Evolutionary conservation across 2,113 vertebrate genomes (phyloP).

Genomic region (Cichladusa arquata): DNA sequence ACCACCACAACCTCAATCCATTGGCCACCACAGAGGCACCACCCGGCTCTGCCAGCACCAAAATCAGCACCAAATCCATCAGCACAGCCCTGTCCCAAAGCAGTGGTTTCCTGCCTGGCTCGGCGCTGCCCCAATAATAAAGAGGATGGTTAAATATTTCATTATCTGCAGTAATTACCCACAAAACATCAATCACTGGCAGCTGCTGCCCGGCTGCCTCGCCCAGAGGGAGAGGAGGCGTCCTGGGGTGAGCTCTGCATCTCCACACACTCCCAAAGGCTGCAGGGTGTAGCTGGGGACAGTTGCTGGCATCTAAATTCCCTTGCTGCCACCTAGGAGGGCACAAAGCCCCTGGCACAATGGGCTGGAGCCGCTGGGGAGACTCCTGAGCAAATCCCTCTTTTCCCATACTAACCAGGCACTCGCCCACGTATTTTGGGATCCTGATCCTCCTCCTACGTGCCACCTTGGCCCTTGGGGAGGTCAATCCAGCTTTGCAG

Average conservation of each 20-base stretch:
- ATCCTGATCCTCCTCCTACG: neutral
- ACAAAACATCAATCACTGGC: conserved; percentile 1
- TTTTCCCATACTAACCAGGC: neutral
- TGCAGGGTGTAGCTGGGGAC: neutral
- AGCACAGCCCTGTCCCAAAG: neutral
- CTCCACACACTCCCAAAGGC: neutral
- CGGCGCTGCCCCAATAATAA: neutral
- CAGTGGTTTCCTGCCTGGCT: neutral
- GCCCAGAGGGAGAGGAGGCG: neutral
- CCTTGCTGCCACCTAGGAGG: neutral
- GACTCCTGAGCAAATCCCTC: neutral
- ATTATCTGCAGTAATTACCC: conserved; percentile 46
- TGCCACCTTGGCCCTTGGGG: neutral
- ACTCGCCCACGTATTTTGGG: fast-evolving
- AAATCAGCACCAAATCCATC: neutral
- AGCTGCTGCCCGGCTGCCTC: neutral
- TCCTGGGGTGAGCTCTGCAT: neutral
- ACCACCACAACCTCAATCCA: neutral
- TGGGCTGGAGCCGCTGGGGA: neutral
- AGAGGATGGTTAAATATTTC: conserved; percentile 31
- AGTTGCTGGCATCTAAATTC: neutral
- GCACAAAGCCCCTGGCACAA: neutral
- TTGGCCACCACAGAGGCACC: fast-evolving
- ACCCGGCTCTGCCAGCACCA: neutral
- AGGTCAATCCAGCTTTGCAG: neutral